Conservation (phyloP, 2,797 vertebrate genomes). For the Mormyrops attenuatus region DNA sequence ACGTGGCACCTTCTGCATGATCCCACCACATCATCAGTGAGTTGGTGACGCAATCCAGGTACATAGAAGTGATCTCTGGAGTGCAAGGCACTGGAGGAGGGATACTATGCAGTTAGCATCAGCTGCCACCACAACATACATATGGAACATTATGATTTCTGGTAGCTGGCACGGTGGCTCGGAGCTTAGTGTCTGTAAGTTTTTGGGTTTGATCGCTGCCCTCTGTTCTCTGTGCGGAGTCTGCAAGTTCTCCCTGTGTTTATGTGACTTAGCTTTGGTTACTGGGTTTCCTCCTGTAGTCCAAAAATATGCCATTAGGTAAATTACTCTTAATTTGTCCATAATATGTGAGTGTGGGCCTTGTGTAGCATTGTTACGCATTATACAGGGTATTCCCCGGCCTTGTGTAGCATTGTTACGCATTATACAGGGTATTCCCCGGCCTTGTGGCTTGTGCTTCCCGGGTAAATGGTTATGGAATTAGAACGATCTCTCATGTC, state of each 20-base stretch:
- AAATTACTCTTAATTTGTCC: not conserved
- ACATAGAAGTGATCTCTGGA: constrained; percentile 37
- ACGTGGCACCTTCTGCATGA: constrained; percentile 36
- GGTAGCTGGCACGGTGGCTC: not conserved
- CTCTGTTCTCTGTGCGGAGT: not conserved
- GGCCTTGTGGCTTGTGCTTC: not conserved
- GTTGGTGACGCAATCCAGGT: constrained; percentile 57
- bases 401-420: not conserved
- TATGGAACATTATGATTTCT: not conserved
- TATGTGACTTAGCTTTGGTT: not conserved
- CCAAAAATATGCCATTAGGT: not conserved
- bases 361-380: not conserved
- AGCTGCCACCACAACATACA: not conserved
- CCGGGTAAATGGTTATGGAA: not conserved
- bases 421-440: not conserved
- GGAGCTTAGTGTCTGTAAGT: not conserved
- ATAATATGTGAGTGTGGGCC: not conserved
- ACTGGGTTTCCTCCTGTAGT: not conserved
- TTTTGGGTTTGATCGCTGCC: not conserved
- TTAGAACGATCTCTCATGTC: not conserved
- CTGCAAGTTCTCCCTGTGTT: not conserved
- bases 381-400: not conserved
- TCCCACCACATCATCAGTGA: constrained; percentile 51
- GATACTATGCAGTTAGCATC: not conserved
- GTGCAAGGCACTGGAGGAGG: constrained; percentile 58